phyloP scores from a whole-genome alignment of 35 echinoderm and acorn worm genomes.

The Lytechinus pictus region DNA sequence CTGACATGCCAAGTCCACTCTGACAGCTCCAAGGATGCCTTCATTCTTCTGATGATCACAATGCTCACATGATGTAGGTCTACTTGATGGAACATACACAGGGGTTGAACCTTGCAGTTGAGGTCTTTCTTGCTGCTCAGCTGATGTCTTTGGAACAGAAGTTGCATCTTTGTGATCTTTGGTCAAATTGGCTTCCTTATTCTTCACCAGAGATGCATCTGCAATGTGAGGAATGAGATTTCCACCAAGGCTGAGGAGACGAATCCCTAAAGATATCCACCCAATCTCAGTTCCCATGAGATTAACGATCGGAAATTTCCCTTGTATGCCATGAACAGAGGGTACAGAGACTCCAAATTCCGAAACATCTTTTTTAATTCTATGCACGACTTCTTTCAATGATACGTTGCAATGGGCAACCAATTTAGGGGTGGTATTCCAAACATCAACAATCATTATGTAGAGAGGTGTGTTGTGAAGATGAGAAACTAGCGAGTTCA shows the following conservation, averaged over 20 bases:
- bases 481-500: constrained; percentile 59
- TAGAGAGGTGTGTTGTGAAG: constrained; percentile 78
- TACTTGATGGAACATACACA: neutral
- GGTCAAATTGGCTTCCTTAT: neutral
- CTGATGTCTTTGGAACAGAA: neutral
- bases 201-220: constrained; percentile 46
- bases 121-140: neutral
- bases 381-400: constrained; percentile 55
- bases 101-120: neutral
- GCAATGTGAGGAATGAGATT: constrained; percentile 81
- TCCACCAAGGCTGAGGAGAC: constrained; percentile 71
- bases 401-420: constrained; percentile 73
- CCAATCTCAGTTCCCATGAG: constrained; percentile 86
- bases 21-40: neutral
- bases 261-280: constrained; percentile 63
- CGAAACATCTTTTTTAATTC: constrained; percentile 61
- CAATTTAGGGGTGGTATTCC: constrained; percentile 71
- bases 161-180: neutral
- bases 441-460: constrained; percentile 77
- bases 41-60: neutral
- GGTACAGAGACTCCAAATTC: constrained; percentile 64
- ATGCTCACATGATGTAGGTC: neutral
- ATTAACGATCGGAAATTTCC: constrained; percentile 66
- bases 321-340: constrained; percentile 72
- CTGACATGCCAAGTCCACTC: neutral